phyloP scores from a whole-genome alignment of 2,113 vertebrate species.

The Ellobius talpinus region DNA sequence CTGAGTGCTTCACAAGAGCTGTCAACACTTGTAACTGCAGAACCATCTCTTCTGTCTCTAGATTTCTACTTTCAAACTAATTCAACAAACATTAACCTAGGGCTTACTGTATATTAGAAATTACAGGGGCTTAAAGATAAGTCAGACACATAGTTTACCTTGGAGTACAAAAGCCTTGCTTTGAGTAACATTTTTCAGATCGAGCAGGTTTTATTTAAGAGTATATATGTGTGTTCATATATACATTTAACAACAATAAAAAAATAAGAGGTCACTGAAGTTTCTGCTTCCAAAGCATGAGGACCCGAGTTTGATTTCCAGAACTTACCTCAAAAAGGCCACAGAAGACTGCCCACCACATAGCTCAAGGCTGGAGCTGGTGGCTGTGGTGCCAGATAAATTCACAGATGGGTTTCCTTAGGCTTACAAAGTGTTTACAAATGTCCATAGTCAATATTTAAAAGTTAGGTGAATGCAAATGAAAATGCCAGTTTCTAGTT shows the following conservation, averaged over 20 bases:
- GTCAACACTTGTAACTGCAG: background rate
- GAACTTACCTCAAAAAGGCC: background rate
- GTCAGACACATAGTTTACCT: background rate
- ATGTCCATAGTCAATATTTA: background rate
- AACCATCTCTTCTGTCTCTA: background rate
- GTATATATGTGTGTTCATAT: background rate
- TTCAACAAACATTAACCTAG: constrained; percentile 26
- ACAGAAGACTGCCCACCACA: background rate
- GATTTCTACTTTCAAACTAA: constrained; percentile 52
- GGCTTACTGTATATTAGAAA: background rate
- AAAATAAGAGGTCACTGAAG: background rate
- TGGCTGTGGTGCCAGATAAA: background rate
- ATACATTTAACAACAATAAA: background rate
- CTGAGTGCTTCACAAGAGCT: background rate
- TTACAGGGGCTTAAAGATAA: background rate
- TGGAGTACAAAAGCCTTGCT: background rate
- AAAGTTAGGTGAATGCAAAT: constrained; percentile 24
- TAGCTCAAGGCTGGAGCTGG: background rate
- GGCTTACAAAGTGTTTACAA: background rate
- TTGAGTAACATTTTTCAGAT: background rate
- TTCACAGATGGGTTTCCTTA: constrained; percentile 6
- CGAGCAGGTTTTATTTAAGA: background rate
- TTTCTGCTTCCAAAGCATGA: background rate
- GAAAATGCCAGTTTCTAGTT: constrained; percentile 24
- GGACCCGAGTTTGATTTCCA: background rate